Base-by-base conservation (phyloP, 2,888 invertebrate genomes). In the Omphaloscelis lunosa region DNA sequence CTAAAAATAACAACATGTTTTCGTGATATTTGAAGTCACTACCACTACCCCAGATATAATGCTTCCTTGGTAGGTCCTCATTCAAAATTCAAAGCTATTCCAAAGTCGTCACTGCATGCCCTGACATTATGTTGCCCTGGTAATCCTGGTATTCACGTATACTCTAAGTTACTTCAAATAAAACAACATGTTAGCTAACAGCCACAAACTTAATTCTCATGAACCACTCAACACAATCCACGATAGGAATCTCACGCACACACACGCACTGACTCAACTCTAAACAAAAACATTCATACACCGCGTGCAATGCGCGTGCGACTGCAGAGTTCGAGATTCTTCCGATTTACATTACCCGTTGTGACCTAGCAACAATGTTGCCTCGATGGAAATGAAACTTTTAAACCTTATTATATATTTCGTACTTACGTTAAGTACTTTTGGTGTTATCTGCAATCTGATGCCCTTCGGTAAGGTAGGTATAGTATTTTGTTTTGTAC, bases 301-400 rank as follows among this genome's bases (percentile, higher is more conserved):
- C 34, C 39, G 70, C 84, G 84, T 82, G 84, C 70, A 67, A 73
- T 83, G 84, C 73, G 73, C 84, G 79, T 82, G 79, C 71, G 78
- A 59, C 83, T 83, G 78, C 80, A 68, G n/a, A 66, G 27, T 67
- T 84, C 82, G 66, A 79, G 84, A 83, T 84, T 70, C 69, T 79
- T 73, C 70, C 61, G 69, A 80, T 82, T 82, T 45, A 66, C 59
- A 27, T 66, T 80, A 59, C 29, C 68, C 56, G 70, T 45, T 65
- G 65, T 66, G 75, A 66, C 75, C 66, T 82, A 77, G 62, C 77
- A 69, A 77, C 83, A 62, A 58, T 63, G 41, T 82, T 75, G 67
- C 65, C 17, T 27, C 5, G 0, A 39, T 12, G 27, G 65, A 48
- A 34, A 34, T 34, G 34, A 34, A 34, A 34, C 34, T 34, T 34